These are phyloP conservation scores for Actenoides lindsayi DNA, from an alignment of 2,113 vertebrate genomes.

Conservation along the genomic window DNA sequence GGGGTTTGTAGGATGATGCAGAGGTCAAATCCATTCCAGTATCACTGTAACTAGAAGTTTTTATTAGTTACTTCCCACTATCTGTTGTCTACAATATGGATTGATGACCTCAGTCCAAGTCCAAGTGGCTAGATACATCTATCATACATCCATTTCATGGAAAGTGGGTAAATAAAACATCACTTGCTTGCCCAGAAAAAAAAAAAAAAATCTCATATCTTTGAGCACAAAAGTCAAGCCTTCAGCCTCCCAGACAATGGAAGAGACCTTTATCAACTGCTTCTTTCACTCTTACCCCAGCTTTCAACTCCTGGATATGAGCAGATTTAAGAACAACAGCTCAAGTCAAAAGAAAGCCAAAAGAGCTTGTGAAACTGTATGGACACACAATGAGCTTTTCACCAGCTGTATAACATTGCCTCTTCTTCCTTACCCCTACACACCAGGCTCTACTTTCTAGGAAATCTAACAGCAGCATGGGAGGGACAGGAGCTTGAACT, in stretches of 20 bases:
- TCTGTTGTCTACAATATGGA: background rate
- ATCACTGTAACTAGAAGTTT: background rate
- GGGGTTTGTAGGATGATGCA: background rate
- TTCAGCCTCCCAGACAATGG: background rate
- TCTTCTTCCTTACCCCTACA: background rate
- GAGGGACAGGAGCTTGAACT: background rate
- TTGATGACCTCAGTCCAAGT: background rate
- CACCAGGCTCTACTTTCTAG: background rate
- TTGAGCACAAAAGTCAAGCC: background rate
- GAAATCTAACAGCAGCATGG: background rate
- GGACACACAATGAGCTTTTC: background rate
- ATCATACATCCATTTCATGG: background rate
- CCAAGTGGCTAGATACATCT: background rate
- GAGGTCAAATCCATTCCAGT: background rate
- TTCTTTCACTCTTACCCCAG: background rate
- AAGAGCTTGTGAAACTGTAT: background rate
- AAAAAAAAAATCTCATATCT: background rate
- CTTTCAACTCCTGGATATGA: background rate
- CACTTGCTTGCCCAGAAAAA: background rate
- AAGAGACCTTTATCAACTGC: background rate
- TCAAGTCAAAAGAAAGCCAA: background rate
- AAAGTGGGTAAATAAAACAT: background rate
- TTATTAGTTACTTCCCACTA: background rate
- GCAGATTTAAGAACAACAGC: background rate
- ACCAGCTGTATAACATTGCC: accelerated